Evolutionary conservation across 2,113 vertebrate species (phyloP).

Genomic region (Hippoglossus stenolepis): DNA sequence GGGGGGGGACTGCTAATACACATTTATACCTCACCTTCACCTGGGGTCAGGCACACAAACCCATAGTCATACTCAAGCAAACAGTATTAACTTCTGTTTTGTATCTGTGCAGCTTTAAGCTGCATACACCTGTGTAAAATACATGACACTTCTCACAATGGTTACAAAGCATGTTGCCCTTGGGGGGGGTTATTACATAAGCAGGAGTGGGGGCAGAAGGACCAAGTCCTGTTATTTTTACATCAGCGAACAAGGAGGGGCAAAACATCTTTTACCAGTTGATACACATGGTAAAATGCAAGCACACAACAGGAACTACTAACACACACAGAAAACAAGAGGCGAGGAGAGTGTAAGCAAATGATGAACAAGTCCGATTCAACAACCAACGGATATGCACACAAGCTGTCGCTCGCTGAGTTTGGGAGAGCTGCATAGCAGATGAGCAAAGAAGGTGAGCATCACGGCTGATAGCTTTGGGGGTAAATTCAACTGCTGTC

Average conservation of each 20-base stretch:
- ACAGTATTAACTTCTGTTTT: not conserved
- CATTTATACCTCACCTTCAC: slow-evolving; percentile 35
- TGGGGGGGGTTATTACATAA: slow-evolving; percentile 59
- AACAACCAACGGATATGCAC: slow-evolving; percentile 24
- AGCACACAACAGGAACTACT: slow-evolving; percentile 11
- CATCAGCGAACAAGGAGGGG: slow-evolving; percentile 29
- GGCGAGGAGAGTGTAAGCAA: not conserved
- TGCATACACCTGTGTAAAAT: slow-evolving; percentile 18
- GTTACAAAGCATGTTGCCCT: slow-evolving; percentile 41
- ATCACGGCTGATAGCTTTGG: not conserved
- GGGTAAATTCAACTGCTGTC: slow-evolving; percentile 14
- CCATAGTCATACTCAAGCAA: slow-evolving; percentile 5
- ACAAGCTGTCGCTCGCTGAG: slow-evolving; percentile 17
- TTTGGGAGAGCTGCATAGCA: slow-evolving; percentile 23
- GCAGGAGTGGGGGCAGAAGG: not conserved
- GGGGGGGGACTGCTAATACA: slow-evolving; percentile 7
- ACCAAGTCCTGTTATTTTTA: slow-evolving; percentile 57
- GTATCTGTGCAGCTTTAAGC: not conserved
- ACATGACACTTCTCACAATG: slow-evolving; percentile 8
- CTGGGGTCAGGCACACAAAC: slow-evolving; percentile 19
- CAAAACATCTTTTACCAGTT: slow-evolving; percentile 35
- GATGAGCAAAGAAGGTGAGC: slow-evolving; percentile 17
- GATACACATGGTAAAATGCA: slow-evolving; percentile 7
- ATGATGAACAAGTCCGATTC: slow-evolving; percentile 15
- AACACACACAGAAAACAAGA: not conserved